Conservation (phyloP, 1,140 invertebrate genomes). For the Leptinotarsa lineolata region DNA sequence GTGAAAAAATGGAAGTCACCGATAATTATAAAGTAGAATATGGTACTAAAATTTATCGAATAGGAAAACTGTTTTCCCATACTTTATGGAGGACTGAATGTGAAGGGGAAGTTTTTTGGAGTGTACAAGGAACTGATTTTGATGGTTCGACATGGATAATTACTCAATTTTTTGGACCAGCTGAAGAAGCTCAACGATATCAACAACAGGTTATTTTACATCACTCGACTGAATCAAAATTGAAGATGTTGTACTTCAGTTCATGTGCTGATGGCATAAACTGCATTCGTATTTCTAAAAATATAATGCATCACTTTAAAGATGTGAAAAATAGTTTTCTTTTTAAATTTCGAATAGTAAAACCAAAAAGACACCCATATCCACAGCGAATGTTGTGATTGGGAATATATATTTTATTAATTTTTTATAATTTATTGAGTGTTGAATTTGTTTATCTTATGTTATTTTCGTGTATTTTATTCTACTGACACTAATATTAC, state of each 20-base stretch:
- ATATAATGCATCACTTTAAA: constrained; percentile 48
- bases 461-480: too few relatives aligned
- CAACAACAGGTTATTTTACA: constrained; percentile 49
- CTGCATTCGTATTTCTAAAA: constrained; percentile 48
- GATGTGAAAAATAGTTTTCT: constrained; percentile 46
- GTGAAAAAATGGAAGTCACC: constrained; percentile 39
- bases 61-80: constrained; percentile 51
- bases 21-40: constrained; percentile 44
- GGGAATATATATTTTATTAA: constrained; percentile 1
- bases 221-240: constrained; percentile 47
- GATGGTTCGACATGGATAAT: constrained; percentile 48
- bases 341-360: constrained; percentile 49
- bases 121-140: constrained; percentile 49
- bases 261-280: constrained; percentile 47
- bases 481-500: too few relatives aligned
- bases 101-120: constrained; percentile 51
- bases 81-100: constrained; percentile 52
- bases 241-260: constrained; percentile 50
- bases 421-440: not conserved
- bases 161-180: constrained; percentile 48
- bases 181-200: constrained; percentile 45
- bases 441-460: not conserved
- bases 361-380: constrained; percentile 45
- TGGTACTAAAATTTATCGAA: constrained; percentile 43
- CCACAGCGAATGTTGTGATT: constrained; percentile 40